Evolutionary conservation across 2,888 invertebrate genomes (phyloP).

Genomic region (Plutella xylostella): DNA sequence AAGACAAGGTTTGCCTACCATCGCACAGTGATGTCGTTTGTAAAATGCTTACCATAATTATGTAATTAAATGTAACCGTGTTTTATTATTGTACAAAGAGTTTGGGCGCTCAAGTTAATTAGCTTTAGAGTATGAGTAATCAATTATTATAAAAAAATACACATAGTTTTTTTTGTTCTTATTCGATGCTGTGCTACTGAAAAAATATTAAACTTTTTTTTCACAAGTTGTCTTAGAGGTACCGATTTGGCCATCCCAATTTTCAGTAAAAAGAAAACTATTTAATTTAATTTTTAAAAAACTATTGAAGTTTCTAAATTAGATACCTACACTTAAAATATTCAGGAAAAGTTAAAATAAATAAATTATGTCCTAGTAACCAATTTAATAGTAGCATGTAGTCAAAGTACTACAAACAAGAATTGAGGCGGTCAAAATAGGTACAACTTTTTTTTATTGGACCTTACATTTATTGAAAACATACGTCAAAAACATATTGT

Average conservation of each 20-base stretch:
- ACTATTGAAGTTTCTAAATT: too few species aligned
- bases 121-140: conserved; percentile 46
- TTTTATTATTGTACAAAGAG: conserved; percentile 66
- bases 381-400: too few species aligned
- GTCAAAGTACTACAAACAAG: too few species aligned
- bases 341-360: too few species aligned
- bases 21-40: neutral
- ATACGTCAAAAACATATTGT: too few species aligned
- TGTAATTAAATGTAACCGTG: conserved; percentile 47
- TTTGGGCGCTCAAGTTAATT: conserved; percentile 62
- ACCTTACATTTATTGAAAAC: too few species aligned
- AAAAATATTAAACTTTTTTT: neutral
- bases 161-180: neutral
- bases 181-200: neutral
- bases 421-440: too few species aligned
- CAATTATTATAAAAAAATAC: conserved; percentile 24
- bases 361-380: too few species aligned
- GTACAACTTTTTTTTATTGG: too few species aligned
- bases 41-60: conserved; percentile 8
- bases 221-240: neutral
- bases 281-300: neutral
- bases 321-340: too few species aligned
- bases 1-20: conserved; percentile 2
- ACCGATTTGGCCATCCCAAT: neutral
- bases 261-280: neutral